These are phyloP conservation scores for Dipodomys stephensi DNA, from an alignment of 2,113 vertebrate species.

Conservation along the genomic window DNA sequence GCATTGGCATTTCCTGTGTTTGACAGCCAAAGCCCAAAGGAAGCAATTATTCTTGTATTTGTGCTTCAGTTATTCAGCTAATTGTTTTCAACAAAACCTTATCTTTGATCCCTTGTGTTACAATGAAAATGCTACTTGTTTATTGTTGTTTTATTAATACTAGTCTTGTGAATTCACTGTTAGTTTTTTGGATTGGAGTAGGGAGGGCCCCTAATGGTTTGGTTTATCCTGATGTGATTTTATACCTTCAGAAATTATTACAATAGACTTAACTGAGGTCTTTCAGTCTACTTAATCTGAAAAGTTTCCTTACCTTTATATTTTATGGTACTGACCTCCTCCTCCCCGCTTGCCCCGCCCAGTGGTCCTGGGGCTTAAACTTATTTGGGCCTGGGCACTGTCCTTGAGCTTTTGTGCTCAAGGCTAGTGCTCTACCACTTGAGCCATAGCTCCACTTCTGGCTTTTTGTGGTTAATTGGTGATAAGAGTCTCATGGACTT, in stretches of 20 bases:
- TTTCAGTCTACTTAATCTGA: neutral
- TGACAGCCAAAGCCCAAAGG: constrained; percentile 65
- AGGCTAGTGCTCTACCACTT: too few relatives aligned
- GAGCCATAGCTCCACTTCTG: too few relatives aligned
- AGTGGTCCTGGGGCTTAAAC: neutral
- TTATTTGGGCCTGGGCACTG: neutral
- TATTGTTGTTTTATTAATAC: constrained; percentile 36
- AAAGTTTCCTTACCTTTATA: neutral
- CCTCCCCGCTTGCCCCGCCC: neutral
- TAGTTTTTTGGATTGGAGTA: constrained; percentile 23
- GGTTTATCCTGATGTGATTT: constrained; percentile 5
- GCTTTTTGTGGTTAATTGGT: too few relatives aligned
- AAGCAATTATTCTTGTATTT: constrained; percentile 70
- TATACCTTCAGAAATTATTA: constrained; percentile 26
- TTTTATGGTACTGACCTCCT: neutral
- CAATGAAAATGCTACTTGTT: constrained; percentile 47
- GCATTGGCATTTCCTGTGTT: constrained; percentile 50
- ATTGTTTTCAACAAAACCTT: constrained; percentile 68
- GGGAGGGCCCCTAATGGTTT: neutral
- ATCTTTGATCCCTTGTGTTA: constrained; percentile 57
- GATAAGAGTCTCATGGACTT: too few relatives aligned
- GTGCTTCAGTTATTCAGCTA: constrained; percentile 63
- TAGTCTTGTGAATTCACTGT: constrained; percentile 51
- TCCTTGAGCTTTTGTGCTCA: too few relatives aligned
- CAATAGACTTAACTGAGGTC: neutral